Evolutionary conservation across 2,888 invertebrate genomes (phyloP), one percentile per base, ranked within the genome.

Genomic region (Endotricha flammealis): DNA sequence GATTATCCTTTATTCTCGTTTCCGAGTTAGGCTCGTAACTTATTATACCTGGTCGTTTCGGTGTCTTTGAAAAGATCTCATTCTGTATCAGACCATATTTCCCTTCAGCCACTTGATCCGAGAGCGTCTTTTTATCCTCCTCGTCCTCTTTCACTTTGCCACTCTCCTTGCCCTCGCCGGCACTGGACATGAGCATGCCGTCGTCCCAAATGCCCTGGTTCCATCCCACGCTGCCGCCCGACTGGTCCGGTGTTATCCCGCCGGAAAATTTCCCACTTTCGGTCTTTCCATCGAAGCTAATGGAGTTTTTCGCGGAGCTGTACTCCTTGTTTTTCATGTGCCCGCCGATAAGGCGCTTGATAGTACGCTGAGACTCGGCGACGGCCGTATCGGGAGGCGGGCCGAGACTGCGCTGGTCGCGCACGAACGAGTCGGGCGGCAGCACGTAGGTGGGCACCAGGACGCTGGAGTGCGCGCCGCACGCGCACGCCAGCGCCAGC

Each of bases 61-160:
- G 91, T 1, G 89, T 83, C 39, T 90, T 89, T 0, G 89, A 78
- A 63, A 95, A 95, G 42, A 95, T 88, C 74, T 95, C 95, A 59
- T 93, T 92, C 64, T 95, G 95, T 49, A 96, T 95, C 4, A 96
- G 86, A 17, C 95, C 95, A 75, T 96, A 96, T 78, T 95, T 95
- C 25, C 95, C 96, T 65, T 96, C 96, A 41, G 93, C 92, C 51
- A 95, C 95, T 79, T 95, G 95, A 78, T 95, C 95, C n/a, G 94
- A 90, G 22, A 95, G 81, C 3, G 95, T 95, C 71, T 95, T 95
- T 69, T 91, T 93, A 14, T 93, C 92, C 46, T 95, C 95, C 43
- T 93, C 93, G 62, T 56, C 83, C 23, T 76, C 76, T 42, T 78
- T 71, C 12, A 85, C 80, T 53, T 80, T 82, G 9, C 68, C 64